phyloP scores from a whole-genome alignment of 2,797 vertebrate species.

The Okamejei kenojei region DNA sequence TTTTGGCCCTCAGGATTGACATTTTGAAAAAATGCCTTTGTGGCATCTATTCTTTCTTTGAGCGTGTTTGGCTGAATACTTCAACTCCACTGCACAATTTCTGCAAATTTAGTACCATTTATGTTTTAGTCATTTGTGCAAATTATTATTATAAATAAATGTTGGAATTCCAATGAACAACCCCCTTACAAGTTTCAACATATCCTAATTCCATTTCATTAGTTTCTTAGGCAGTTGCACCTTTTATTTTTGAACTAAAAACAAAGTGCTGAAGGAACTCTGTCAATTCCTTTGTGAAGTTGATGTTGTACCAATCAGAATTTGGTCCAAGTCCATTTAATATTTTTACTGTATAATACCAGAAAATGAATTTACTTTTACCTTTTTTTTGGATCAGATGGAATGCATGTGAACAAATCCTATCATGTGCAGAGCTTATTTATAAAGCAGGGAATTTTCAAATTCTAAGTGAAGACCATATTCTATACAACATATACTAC shows the following conservation, averaged over 20 bases:
- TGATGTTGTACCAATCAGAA: background rate
- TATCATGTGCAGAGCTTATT: background rate
- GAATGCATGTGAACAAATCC: background rate
- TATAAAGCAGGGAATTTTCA: background rate
- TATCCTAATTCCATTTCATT: background rate
- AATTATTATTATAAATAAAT: background rate
- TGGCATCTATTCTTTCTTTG: background rate
- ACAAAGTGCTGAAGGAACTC: too few relatives aligned
- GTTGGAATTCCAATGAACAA: background rate
- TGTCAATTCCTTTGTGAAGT: background rate
- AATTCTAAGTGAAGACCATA: background rate
- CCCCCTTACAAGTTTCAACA: background rate
- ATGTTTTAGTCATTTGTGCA: background rate
- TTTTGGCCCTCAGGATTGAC: too few relatives aligned
- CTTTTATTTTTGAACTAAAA: background rate
- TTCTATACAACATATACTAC: background rate
- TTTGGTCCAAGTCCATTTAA: too few relatives aligned
- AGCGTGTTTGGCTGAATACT: background rate
- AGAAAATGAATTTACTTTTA: background rate
- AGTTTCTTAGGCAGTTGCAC: background rate
- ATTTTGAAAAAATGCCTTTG: background rate
- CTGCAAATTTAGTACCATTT: background rate
- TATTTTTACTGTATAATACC: background rate
- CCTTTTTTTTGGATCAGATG: background rate
- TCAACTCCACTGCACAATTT: background rate